Base-by-base conservation (phyloP, 2,113 vertebrate genomes). In the Vidua macroura region DNA sequence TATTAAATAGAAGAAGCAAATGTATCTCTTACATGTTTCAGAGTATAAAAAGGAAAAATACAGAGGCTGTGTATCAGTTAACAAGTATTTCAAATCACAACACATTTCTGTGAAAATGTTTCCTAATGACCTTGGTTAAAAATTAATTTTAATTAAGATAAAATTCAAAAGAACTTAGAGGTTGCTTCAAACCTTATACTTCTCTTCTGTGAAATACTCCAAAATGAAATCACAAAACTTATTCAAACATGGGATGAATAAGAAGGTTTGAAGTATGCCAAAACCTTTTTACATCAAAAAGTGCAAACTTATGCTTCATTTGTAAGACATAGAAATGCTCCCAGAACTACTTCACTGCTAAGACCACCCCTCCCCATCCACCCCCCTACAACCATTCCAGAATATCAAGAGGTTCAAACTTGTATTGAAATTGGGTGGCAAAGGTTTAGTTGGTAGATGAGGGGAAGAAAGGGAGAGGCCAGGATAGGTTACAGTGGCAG, bases 301-400 rank as follows among this genome's bases (percentile, higher is more conserved):
- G 12, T 41, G 1, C 2, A 44, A 80, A 75, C 35, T 25, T 4
- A 0, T 55, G 18, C 25, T 21, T 74, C 14, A 37, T 51, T 87
- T 72, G 6, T 23, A 78, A 83, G 52, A 63, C 16, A 35, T 2
- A 20, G 46, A 62, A 86, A 70, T 70, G 2, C 1, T 69, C 9
- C 22, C 37, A 85, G 27, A 82, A 59, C 25, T 75, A 20, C 18
- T 86, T 13, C 6, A 13, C 15, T 49, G 13, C 11, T 31, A 49
- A 70, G 20, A 64, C 5, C 4, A 31, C 10, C 30, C 10, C 13
- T 70, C 3, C 13, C 8, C 37, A 21, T 18, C 4, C 0, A 0
- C 1, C 2, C 7, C 4, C 1, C 3, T 23, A 2, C 15, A 11
- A 3, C 15, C 10, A 3, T 2, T 0, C 15, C 39, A 62, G 44